A percentile compares a stretch with the other conserved stretches of the same genome.
Conservation (phyloP, 1,140 invertebrate species). For the Apis mellifera region Amel_HAv3.1 CM009939.2:9977501-9978000, state of each 20-base stretch:
- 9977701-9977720: slow-evolving; percentile 51
- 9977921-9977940: slow-evolving; percentile 60
- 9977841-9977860: slow-evolving; percentile 62
- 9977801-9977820: slow-evolving; percentile 67
- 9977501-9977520: background rate
- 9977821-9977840: slow-evolving; percentile 63
- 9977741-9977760: slow-evolving; percentile 64
- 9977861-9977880: slow-evolving; percentile 67
- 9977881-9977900: slow-evolving; percentile 66
- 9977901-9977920: slow-evolving; percentile 68
- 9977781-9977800: slow-evolving; percentile 62
- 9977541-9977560: background rate
- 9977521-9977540: background rate
- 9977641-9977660: background rate
- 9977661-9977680: slow-evolving; percentile 25
- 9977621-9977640: background rate
- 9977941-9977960: slow-evolving; percentile 54
- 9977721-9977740: slow-evolving; percentile 64
- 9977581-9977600: background rate
- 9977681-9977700: slow-evolving; percentile 13
- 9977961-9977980: slow-evolving; percentile 62
- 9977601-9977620: background rate
- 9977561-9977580: background rate
- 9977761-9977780: slow-evolving; percentile 68
- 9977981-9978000: slow-evolving; percentile 18